phyloP scores from a whole-genome alignment of 2,113 vertebrate species.

The Holacanthus passer region DNA sequence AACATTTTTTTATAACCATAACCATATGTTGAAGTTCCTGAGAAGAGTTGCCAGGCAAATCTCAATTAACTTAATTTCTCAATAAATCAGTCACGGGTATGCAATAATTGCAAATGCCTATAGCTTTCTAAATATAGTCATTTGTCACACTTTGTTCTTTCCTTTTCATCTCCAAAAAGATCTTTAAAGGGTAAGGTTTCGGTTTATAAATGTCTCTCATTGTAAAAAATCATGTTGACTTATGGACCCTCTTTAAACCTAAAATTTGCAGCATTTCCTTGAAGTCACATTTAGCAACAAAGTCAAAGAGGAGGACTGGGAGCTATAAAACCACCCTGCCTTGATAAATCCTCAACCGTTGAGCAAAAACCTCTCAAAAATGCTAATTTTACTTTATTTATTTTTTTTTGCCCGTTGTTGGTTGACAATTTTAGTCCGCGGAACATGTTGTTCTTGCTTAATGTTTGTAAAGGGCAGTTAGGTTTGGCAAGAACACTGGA shows the following conservation, averaged over 20 bases:
- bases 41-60: background rate
- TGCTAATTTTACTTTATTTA: background rate
- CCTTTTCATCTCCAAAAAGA: constrained; percentile 4
- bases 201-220: constrained; percentile 11
- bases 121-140: constrained; percentile 22
- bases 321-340: background rate
- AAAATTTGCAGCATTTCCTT: constrained; percentile 4
- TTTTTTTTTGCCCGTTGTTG: constrained; percentile 19
- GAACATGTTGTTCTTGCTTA: constrained; percentile 42
- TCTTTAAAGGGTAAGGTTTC: background rate
- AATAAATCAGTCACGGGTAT: constrained; percentile 24
- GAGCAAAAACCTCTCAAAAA: constrained; percentile 14
- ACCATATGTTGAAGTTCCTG: constrained; percentile 31
- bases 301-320: background rate
- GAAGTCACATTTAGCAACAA: constrained; percentile 31
- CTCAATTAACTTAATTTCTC: constrained; percentile 1
- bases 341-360: background rate
- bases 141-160: constrained; percentile 7
- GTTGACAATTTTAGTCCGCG: constrained; percentile 15
- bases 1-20: constrained; percentile 1
- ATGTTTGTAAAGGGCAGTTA: constrained; percentile 20
- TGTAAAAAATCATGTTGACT: background rate
- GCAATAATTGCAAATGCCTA: background rate
- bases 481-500: constrained; percentile 31
- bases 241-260: background rate